These are phyloP conservation scores for Nibea coibor DNA, from an alignment of 2,113 vertebrate genomes.

Conservation along the genomic window DNA sequence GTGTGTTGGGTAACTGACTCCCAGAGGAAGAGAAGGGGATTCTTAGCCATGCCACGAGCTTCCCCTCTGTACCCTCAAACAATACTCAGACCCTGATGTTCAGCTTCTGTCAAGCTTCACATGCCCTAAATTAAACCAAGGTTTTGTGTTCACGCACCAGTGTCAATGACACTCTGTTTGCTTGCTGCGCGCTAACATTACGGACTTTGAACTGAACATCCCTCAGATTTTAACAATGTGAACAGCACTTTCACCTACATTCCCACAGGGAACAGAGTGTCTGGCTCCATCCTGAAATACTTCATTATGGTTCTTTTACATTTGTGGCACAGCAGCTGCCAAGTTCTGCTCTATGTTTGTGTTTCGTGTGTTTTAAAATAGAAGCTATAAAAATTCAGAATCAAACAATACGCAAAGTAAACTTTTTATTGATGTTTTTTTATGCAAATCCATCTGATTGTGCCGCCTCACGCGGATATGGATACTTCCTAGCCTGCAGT, in stretches of 20 bases:
- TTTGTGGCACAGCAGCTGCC: not conserved
- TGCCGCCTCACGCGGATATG: not conserved
- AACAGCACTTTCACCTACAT: not conserved
- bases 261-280: not conserved
- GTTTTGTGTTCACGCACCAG: constrained; percentile 12
- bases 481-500: not conserved
- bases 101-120: constrained; percentile 6
- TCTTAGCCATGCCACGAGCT: constrained; percentile 35
- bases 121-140: constrained; percentile 36
- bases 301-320: not conserved
- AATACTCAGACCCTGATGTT: constrained; percentile 45
- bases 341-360: not conserved
- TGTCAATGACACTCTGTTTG: constrained; percentile 48
- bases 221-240: constrained; percentile 15
- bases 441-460: not conserved
- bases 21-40: constrained; percentile 36
- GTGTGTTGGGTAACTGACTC: constrained; percentile 50
- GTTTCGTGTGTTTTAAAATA: not conserved
- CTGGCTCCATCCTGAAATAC: not conserved
- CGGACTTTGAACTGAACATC: constrained; percentile 55
- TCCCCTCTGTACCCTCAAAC: constrained; percentile 16
- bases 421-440: not conserved
- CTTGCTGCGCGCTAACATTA: not conserved
- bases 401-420: not conserved
- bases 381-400: not conserved